Evolutionary conservation across 2,797 vertebrate species (phyloP), one percentile per base, ranked within the genome.

Genomic region (Chelonia mydas): DNA sequence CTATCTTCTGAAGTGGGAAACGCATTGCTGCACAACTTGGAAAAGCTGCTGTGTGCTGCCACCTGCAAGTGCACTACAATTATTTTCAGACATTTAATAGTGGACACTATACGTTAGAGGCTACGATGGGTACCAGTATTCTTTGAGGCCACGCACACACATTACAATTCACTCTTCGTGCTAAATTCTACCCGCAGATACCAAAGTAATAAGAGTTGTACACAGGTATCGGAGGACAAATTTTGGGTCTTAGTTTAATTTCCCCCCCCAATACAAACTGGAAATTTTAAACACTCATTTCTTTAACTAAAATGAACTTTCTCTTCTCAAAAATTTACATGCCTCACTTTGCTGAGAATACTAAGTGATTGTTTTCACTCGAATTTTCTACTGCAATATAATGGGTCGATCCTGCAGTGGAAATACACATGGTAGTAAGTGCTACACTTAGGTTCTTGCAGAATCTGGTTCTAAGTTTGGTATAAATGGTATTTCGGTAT

Each of bases 381-480:
- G 55, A 51, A 17, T 49, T 37, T 91, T 85, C 77, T 50, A 65
- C 0, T 72, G 37, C 5, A 86, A 28, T 50, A 89, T 47, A 92
- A 90, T 61, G 55, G 93, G 51, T n/a, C 77, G 17, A 90, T 8
- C 54, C 61, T 90, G 31, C 9, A 76, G 41, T 2, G 89, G 7
- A 91, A 85, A 3, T 54, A 89, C 4, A 94, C n/a, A 93, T 28
- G n/a, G 93, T 0, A 6, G 57, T 2, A 51, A 84, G 19, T 3
- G 55, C 9, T 87, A 94, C 3, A 80, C 82, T 88, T 92, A 85
- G 77, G 3, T 96, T 80, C 85, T 50, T 94, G 90, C 86, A 94
- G 77, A 96, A 97, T 91, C 31, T n/a, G 13, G 31, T n/a, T 65
- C 59, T 65, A 65, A 65, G 31, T 17, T 77, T 80, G 54, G 84